Evolutionary conservation across 2,888 invertebrate species (phyloP).

Genomic region (Xestobium rufovillosum): DNA sequence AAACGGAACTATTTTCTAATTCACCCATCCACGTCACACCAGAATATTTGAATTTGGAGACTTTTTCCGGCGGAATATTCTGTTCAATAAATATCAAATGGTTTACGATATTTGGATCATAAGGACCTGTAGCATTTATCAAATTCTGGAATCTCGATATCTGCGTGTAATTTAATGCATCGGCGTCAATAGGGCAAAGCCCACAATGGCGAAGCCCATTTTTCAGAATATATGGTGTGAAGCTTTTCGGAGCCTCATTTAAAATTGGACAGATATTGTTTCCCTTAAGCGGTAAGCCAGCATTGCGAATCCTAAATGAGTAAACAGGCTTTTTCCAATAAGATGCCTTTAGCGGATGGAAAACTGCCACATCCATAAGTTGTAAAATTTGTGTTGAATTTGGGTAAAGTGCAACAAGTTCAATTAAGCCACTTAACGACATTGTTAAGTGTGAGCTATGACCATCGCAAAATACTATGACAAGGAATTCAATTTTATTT

Average conservation of each 20-base stretch:
- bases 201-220: too few relatives aligned
- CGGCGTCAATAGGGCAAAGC: background rate
- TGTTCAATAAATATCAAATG: slow-evolving; percentile 1
- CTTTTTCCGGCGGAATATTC: background rate
- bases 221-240: too few relatives aligned
- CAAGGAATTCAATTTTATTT: slow-evolving; percentile 2
- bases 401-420: too few relatives aligned
- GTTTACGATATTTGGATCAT: background rate
- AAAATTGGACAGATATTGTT: background rate
- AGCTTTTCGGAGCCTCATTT: slow-evolving; percentile 2
- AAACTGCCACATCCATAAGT: too few relatives aligned
- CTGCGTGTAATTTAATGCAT: slow-evolving; percentile 1
- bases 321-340: too few relatives aligned
- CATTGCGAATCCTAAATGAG: too few relatives aligned
- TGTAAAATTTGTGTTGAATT: too few relatives aligned
- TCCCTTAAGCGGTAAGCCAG: slow-evolving; percentile 1
- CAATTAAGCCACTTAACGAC: too few relatives aligned
- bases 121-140: background rate
- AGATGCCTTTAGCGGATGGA: too few relatives aligned
- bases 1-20: background rate
- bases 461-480: slow-evolving; percentile 1
- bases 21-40: background rate
- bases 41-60: background rate
- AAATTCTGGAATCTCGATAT: background rate
- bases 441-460: too few relatives aligned